phyloP scores from a whole-genome alignment of 2,113 vertebrate genomes.

The Eulemur rufifrons region DNA sequence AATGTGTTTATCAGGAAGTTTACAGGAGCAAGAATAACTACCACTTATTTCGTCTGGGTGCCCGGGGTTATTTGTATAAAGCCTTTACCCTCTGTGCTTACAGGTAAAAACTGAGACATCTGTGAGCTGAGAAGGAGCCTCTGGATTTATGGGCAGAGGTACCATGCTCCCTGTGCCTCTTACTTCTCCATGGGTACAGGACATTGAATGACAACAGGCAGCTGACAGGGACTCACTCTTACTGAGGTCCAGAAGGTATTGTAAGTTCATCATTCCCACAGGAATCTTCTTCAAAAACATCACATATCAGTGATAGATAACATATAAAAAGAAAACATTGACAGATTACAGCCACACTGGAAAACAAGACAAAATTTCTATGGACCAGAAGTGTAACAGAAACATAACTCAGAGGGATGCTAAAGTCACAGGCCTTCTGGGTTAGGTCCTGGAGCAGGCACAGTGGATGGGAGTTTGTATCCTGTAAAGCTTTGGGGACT shows the following conservation, averaged over 20 bases:
- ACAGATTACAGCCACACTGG: background rate
- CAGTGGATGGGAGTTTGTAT: background rate
- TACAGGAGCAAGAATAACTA: background rate
- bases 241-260: background rate
- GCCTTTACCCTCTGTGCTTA: background rate
- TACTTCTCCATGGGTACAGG: background rate
- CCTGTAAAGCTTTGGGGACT: background rate
- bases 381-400: background rate
- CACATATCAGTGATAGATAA: background rate
- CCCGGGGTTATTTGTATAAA: background rate
- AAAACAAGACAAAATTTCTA: background rate
- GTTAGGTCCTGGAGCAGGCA: background rate
- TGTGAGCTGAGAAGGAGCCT: background rate
- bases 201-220: background rate
- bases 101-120: background rate
- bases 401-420: background rate
- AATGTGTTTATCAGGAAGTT: background rate
- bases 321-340: background rate
- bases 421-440: background rate
- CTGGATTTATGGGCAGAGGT: background rate
- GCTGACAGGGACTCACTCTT: background rate
- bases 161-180: background rate
- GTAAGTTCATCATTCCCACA: background rate
- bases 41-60: background rate
- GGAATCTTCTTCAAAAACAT: background rate